Evolutionary conservation across 2,113 vertebrate genomes (phyloP).

Genomic region (Tylochromis polylepis): DNA sequence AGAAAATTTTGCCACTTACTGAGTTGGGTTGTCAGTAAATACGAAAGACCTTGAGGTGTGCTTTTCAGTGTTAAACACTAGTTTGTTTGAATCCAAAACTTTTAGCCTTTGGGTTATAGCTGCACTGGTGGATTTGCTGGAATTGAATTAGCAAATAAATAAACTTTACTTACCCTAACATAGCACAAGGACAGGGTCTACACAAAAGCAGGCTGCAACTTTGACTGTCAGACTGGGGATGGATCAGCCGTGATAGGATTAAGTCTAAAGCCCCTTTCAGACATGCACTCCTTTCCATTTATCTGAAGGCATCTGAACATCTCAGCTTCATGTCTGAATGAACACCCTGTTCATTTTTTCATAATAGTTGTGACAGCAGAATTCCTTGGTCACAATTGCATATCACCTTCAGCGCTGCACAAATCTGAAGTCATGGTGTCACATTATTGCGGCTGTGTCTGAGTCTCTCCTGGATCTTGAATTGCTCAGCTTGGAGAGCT

Average conservation of each 20-base stretch:
- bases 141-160: background rate
- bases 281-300: background rate
- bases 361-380: background rate
- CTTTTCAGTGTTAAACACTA: background rate
- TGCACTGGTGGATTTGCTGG: background rate
- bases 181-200: background rate
- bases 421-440: background rate
- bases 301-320: background rate
- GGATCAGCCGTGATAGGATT: background rate
- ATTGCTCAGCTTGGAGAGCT: background rate
- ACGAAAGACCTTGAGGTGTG: background rate
- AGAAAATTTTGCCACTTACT: background rate
- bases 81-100: background rate
- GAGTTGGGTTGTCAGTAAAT: background rate
- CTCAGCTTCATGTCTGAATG: background rate
- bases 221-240: background rate
- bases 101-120: background rate
- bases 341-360: background rate
- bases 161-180: background rate
- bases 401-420: background rate
- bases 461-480: background rate
- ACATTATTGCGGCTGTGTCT: background rate
- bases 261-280: background rate
- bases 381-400: background rate
- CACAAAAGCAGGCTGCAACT: background rate